Base-by-base conservation (phyloP, 64 coral and sea anemone species). In the Pocillopora damicornis region DNA sequence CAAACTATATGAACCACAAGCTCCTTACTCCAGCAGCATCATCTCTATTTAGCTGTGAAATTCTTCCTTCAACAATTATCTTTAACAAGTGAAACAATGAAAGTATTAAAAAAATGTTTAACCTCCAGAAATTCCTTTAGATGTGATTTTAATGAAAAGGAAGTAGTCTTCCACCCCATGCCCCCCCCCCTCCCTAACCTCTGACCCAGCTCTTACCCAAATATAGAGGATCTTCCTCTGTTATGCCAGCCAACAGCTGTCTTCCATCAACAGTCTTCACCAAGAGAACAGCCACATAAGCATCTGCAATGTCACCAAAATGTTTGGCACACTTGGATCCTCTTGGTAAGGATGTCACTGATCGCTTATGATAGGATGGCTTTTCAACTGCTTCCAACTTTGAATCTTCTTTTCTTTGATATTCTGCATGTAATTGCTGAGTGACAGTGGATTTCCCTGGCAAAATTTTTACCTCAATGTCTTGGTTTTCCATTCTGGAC, bases 321-420 rank as follows among this genome's bases (percentile, higher is more conserved):
- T 16, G 35, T 14, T 34, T 61, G 0, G 25, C 64, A 75, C 88
- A 89, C 26, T 79, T 51, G 37, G 73, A 72, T 82, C 61, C 61
- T 37, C 25, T 18, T 25, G 1, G 65, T 15, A 63, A 69, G 1
- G 64, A 58, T 14, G 10, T 35, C 37, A 85, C 81, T 26, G 81
- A 85, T 68, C 81, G 69, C 81, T 85, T 85, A 15, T 85, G 81
- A 10, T 74, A 82, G 20, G 79, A 89, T 23, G 88, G 71, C 30
- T 89, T 82, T 17, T 89, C 58, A 37, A 2, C 38, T 75, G 4
- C 5, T 73, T 30, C 72, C 8, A 37, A 13, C 57, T 60, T 75
- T 37, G 26, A 60, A 69, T 60, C 36, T 13, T 51, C 16, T 14
- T 74, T n/a, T 59, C 74, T 75, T 9, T 16, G 35, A 37, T 61